Conservation (phyloP, 2,888 invertebrate genomes). For the Graphium colonna region DNA sequence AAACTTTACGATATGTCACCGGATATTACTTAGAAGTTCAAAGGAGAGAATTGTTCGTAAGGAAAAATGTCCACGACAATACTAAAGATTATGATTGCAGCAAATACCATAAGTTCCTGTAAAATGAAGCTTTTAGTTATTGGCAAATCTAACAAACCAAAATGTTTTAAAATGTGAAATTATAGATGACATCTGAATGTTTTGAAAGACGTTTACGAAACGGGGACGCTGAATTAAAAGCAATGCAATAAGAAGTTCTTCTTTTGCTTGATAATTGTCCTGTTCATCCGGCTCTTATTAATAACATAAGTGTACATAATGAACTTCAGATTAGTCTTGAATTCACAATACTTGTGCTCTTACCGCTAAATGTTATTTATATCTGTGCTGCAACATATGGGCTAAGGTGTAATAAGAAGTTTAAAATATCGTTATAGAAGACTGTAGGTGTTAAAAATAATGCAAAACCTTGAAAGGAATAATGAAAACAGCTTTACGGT, state of each 20-base stretch:
- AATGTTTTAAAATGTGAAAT: constrained; percentile 37
- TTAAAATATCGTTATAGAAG: constrained; percentile 27
- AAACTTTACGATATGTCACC: constrained; percentile 37
- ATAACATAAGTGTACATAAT: too few species aligned
- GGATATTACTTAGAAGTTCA: constrained; percentile 33
- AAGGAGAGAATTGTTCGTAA: constrained; percentile 35
- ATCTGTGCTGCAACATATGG: neutral
- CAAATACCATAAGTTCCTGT: constrained; percentile 41
- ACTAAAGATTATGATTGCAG: constrained; percentile 39
- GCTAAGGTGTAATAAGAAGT: constrained; percentile 10
- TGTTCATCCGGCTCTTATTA: neutral
- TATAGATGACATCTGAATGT: constrained; percentile 45
- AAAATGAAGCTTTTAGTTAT: constrained; percentile 39
- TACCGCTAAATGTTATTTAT: neutral
- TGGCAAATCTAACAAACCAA: constrained; percentile 41
- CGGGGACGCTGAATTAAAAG: constrained; percentile 29
- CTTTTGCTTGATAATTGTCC: constrained; percentile 1
- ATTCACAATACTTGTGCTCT: constrained; percentile 1
- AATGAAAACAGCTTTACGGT: constrained; percentile 9
- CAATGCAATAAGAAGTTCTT: neutral
- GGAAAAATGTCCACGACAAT: constrained; percentile 44
- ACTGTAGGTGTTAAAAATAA: constrained; percentile 26
- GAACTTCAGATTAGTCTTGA: too few species aligned
- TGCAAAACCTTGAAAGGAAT: constrained; percentile 25
- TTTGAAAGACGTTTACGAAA: constrained; percentile 32